Evolutionary conservation across 2,113 vertebrate genomes (phyloP), one percentile per base, ranked within the genome.

Genomic region (Pimephales promelas): DNA sequence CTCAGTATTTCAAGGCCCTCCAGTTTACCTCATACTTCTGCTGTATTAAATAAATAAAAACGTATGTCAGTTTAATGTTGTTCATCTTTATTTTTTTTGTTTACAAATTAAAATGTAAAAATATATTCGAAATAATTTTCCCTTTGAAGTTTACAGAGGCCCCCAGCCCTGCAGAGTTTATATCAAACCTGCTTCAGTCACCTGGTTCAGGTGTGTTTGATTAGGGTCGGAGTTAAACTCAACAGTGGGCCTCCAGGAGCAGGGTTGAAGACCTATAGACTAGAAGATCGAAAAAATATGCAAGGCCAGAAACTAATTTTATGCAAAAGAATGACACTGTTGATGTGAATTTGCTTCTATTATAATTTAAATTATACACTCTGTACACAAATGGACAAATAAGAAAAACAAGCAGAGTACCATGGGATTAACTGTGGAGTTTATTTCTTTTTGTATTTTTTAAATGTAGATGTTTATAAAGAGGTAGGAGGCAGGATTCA

Each of bases 401-500:
- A 62, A 70, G 26, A 36, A 36, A n/a, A 24, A 86, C 16, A 83
- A 84, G 81, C 66, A 61, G 6, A 18, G 18, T 24, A 47, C 20
- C 18, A 57, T 45, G 71, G 79, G 83, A 87, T 84, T 85, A 83
- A 88, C 86, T 83, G 84, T 79, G 82, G 88, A 43, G 20, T 61
- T 86, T 57, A 90, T 78, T 7, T 96, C 95, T 97, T 96, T 49
- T 4, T 49, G 3, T 49, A 1, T 43, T 59, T 80, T 84, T 54
- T 54, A 2, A 8, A 90, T 91, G 93, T 89, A 95, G 83, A 88
- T 88, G 86, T 90, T 90, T 89, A 91, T 85, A 93, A 79, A 92
- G 95, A 96, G 95, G 95, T 93, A 95, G 94, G 94, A 88, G 90
- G 90, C 87, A 91, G 90, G 49, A 90, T 88, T 87, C 64, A 7